Evolutionary conservation across 2,797 vertebrate genomes (phyloP).

Genomic region (Erpetoichthys calabaricus): DNA sequence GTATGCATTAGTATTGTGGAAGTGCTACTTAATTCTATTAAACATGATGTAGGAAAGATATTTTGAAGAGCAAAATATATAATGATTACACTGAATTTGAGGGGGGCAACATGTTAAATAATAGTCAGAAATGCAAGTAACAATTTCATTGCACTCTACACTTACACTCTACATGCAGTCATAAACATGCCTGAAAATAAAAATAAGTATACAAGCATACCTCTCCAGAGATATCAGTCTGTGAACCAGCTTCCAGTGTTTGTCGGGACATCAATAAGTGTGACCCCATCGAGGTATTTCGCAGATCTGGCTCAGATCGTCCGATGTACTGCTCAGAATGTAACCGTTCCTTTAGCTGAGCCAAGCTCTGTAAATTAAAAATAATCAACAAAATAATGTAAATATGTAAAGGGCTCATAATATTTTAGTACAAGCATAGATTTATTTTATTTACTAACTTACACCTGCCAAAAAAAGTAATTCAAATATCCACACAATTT

Average conservation of each 20-base stretch:
- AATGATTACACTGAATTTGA: too few species aligned
- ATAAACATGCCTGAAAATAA: not conserved
- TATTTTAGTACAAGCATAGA: too few species aligned
- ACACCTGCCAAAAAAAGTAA: too few species aligned
- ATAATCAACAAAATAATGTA: constrained; percentile 15
- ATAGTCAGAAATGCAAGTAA: too few species aligned
- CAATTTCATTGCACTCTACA: not conserved
- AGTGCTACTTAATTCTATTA: too few species aligned
- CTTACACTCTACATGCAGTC: too few species aligned
- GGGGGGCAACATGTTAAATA: too few species aligned
- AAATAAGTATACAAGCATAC: constrained; percentile 33
- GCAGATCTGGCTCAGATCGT: constrained; percentile 42
- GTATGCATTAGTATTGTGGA: too few species aligned
- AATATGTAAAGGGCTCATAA: not conserved
- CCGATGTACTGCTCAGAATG: constrained; percentile 35
- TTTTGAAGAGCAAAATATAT: too few species aligned
- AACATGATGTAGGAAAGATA: too few species aligned
- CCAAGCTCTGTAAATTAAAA: constrained; percentile 44
- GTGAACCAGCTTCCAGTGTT: constrained; percentile 60
- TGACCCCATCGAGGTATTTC: constrained; percentile 33
- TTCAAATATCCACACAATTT: too few species aligned
- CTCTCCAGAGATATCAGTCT: constrained; percentile 62
- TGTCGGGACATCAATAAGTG: constrained; percentile 48
- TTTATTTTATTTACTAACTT: too few species aligned
- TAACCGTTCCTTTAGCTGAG: constrained; percentile 55